Evolutionary conservation across 2,888 invertebrate genomes (phyloP), one percentile per base, ranked within the genome.

Genomic region (Protonemura montana): DNA sequence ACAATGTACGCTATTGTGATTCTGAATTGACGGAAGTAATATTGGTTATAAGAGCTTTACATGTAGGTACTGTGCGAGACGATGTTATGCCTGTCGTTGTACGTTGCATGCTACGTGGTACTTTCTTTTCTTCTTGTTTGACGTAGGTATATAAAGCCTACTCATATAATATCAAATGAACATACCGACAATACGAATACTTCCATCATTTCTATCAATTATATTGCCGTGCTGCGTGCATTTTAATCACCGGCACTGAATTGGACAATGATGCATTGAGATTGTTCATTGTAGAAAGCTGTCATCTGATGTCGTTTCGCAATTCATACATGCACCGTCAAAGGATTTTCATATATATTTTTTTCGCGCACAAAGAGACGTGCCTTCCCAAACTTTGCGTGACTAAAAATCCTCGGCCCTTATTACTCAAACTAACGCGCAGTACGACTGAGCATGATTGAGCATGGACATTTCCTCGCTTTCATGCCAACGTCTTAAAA

Each of bases 71-170:
- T 21, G 1, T 59, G 13, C 59, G 13, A 59, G 59, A 59, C 59
- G 59, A 25, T 41, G 35, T 41, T 35, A 25, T 41, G 25, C 35
- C 5, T 35, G 3, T 35, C 35, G 35, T 35, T 41, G 42, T 6
- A 78, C 41, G 25, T 83, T 41, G 82, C 82, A 83, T 83, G 82
- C 41, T 83, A n/a, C 30, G 42, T 42, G 35, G 82, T 83, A 83
- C 82, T 83, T 83, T 83, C 82, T 42, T 83, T 83, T 41, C 35
- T 41, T 30, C 41, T 26, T 30, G 21, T 41, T 59, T 10, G 13
- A 7, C 13, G 59, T n/a, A n/a, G n/a, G n/a, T 59, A 10, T 59
- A 59, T 1, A 2, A 7, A 10, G 6, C 21, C 25, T 41, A 83
- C 26, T 35, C 30, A 83, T 10, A 35, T 35, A 3, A n/a, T 35